Evolutionary conservation across 2,797 vertebrate species (phyloP).

Genomic region (Microctenopoma steveboyesi): DNA sequence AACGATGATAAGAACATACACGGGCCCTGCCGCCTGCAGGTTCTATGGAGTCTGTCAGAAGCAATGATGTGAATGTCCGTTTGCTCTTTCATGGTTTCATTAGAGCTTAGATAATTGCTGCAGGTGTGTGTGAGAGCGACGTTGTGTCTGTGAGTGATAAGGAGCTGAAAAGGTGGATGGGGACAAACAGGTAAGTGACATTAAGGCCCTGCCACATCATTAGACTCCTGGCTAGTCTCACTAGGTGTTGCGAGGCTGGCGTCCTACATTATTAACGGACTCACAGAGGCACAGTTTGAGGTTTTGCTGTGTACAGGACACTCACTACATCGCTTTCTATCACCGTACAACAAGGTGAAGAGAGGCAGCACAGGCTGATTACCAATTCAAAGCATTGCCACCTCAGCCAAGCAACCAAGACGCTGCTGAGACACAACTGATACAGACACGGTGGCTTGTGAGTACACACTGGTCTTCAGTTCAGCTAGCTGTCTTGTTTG

Average conservation of each 20-base stretch:
- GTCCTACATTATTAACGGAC: constrained; percentile 56
- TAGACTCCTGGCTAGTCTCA: constrained; percentile 29
- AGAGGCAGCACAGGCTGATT: constrained; percentile 39
- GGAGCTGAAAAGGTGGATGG: constrained; percentile 17
- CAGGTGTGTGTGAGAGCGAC: neutral
- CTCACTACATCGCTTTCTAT: constrained; percentile 31
- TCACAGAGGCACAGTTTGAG: constrained; percentile 20
- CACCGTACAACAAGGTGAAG: constrained; percentile 13
- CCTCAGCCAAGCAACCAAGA: constrained; percentile 44
- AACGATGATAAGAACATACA: constrained; percentile 32
- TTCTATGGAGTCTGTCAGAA: constrained; percentile 7
- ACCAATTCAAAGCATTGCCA: constrained; percentile 54
- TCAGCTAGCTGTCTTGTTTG: constrained; percentile 17
- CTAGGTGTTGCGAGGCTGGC: constrained; percentile 10
- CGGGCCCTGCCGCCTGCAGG: constrained; percentile 6
- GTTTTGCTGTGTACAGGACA: constrained; percentile 14
- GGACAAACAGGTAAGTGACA: constrained; percentile 22
- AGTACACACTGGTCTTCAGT: constrained; percentile 6
- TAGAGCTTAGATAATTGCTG: constrained; percentile 23
- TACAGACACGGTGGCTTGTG: constrained; percentile 9
- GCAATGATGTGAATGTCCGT: constrained; percentile 14
- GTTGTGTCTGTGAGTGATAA: constrained; percentile 6
- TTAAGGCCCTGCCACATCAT: constrained; percentile 43
- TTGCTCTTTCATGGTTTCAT: constrained; percentile 17
- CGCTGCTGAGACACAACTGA: constrained; percentile 12